Percentiles rank a stretch among this genome's conserved stretches.
These are phyloP conservation scores for Lordiphosa collinella DNA, from an alignment of 1,140 invertebrate genomes.

Conservation along the genomic window DNA sequence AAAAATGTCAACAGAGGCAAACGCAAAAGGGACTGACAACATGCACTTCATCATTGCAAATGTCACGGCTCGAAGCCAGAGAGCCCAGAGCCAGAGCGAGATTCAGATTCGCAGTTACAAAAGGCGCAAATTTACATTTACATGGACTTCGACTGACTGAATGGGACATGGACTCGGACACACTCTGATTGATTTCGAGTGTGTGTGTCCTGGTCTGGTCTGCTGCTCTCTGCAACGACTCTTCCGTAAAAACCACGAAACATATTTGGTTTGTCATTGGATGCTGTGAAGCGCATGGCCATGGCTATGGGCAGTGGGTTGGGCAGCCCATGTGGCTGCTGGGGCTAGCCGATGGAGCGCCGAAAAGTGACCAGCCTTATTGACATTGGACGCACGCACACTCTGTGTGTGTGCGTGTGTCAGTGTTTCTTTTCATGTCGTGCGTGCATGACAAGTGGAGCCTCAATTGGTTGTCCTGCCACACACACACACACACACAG, in stretches of 20 bases:
- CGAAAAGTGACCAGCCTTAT: conserved; percentile 68
- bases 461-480: conserved; percentile 64
- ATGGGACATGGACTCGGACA: conserved; percentile 22
- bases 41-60: conserved; percentile 66
- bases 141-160: conserved; percentile 64
- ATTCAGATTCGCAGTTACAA: conserved; percentile 36
- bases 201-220: neutral
- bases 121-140: conserved; percentile 76
- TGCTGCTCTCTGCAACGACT: conserved; percentile 32
- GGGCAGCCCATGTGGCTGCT: conserved; percentile 10
- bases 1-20: conserved; percentile 63
- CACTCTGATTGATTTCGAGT: conserved; percentile 60
- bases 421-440: conserved; percentile 61
- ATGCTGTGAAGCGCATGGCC: conserved; percentile 52
- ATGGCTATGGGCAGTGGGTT: conserved; percentile 3
- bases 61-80: conserved; percentile 41
- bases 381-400: conserved; percentile 55
- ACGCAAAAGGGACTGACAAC: conserved; percentile 29
- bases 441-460: conserved; percentile 53
- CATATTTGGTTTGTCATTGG: conserved; percentile 79
- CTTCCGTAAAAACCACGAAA: conserved; percentile 75
- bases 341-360: conserved; percentile 35
- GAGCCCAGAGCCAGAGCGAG: conserved; percentile 11
- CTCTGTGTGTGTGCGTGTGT: conserved; percentile 2
- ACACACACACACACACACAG: conserved; percentile 17